These are phyloP conservation scores for Sthenelais limicola DNA, from an alignment of 2,888 invertebrate genomes.

Conservation along the genomic window DNA sequence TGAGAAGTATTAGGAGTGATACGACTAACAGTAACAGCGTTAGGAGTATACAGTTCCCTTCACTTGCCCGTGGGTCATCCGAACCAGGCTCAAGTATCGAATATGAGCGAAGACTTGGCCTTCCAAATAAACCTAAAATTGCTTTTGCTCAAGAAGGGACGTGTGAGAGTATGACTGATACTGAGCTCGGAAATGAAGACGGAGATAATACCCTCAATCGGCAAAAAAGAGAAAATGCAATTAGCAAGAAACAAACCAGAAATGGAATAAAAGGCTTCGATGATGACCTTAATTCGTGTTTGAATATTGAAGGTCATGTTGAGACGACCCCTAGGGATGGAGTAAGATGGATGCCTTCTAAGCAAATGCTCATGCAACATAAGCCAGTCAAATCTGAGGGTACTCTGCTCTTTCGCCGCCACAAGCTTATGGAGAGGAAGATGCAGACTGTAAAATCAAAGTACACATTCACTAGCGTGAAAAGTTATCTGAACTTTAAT, in stretches of 20 bases:
- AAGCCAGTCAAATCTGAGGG: too few relatives aligned
- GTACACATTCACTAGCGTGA: slow-evolving; percentile 16
- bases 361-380: too few relatives aligned
- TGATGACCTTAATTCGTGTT: neutral
- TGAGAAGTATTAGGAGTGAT: neutral
- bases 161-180: neutral
- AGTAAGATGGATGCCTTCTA: neutral
- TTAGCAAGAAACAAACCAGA: neutral
- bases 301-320: neutral
- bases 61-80: slow-evolving; percentile 1
- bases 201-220: neutral
- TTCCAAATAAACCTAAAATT: neutral
- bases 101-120: neutral
- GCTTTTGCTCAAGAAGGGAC: neutral
- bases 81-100: neutral
- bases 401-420: slow-evolving; percentile 5
- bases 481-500: slow-evolving; percentile 29
- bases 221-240: too few relatives aligned
- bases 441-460: neutral
- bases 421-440: slow-evolving; percentile 17
- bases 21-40: neutral
- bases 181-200: neutral
- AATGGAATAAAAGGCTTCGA: neutral
- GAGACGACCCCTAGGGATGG: neutral
- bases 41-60: neutral